phyloP scores from a whole-genome alignment of 2,113 vertebrate species.

The Ondatra zibethicus region DNA sequence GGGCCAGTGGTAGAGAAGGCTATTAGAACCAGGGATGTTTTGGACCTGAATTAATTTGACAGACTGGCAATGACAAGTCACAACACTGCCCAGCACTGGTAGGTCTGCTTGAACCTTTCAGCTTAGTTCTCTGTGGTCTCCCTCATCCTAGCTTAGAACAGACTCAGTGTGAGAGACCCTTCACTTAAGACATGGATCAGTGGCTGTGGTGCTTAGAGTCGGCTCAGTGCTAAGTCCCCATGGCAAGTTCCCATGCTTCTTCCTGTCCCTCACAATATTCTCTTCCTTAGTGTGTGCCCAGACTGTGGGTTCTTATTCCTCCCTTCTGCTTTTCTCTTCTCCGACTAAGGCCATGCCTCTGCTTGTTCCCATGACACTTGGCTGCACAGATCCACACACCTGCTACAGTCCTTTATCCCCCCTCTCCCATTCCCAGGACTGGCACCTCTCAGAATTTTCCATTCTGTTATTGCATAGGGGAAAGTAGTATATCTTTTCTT shows the following conservation, averaged over 20 bases:
- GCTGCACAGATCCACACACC: fast-evolving
- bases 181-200: background rate
- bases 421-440: background rate
- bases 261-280: fast-evolving
- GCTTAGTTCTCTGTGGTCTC: too few species aligned
- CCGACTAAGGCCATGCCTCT: background rate
- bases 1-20: background rate
- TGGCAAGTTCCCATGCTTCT: fast-evolving
- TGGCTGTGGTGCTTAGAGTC: background rate
- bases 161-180: background rate
- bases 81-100: fast-evolving
- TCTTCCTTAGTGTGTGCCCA: fast-evolving
- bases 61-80: background rate
- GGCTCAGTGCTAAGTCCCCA: background rate
- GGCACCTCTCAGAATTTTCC: background rate
- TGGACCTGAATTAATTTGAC: too few species aligned
- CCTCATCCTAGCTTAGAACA: background rate
- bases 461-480: background rate
- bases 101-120: background rate
- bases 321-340: background rate
- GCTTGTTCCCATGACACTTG: background rate
- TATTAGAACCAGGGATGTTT: background rate
- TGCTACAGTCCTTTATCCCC: too few species aligned
- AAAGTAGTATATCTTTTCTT: background rate
- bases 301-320: background rate